These are phyloP conservation scores for Turritopsis dohrnii DNA, from an alignment of 30 jellyfish, hydroid and myxozoan species.

Conservation along the genomic window DNA sequence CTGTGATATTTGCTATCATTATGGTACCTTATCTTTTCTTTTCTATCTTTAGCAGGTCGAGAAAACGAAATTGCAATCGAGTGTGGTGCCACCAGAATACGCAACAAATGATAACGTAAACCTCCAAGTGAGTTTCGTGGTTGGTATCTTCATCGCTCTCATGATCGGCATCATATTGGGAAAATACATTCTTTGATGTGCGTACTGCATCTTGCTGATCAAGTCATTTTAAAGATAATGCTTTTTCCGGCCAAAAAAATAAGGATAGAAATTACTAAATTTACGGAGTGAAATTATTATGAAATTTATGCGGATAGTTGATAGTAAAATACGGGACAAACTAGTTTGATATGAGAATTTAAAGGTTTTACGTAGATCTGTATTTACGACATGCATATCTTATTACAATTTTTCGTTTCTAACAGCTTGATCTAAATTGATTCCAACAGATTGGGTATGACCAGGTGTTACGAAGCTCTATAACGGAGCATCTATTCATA, in stretches of 20 bases:
- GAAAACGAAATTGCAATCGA: not conserved
- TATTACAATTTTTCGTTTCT: not conserved
- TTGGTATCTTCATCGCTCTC: not conserved
- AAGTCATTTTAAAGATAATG: not conserved
- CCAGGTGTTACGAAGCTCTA: not conserved
- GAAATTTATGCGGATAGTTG: not conserved
- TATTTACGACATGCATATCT: not conserved
- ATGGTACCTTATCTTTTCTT: too few relatives aligned
- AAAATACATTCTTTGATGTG: not conserved
- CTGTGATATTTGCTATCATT: not conserved
- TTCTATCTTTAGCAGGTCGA: not conserved
- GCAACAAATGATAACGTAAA: not conserved
- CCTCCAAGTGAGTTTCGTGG: not conserved
- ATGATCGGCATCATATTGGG: constrained; percentile 10
- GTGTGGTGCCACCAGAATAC: not conserved
- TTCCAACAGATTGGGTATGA: too few relatives aligned
- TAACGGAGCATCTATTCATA: not conserved
- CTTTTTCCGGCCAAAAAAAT: not conserved
- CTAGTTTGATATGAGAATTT: not conserved
- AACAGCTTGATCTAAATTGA: not conserved
- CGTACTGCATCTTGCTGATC: not conserved
- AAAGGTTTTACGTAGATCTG: not conserved
- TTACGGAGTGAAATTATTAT: not conserved
- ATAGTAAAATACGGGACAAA: not conserved
- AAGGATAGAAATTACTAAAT: not conserved